These are phyloP conservation scores for Amphimallon solstitiale DNA, from an alignment of 2,888 invertebrate species.

Conservation along the genomic window DNA sequence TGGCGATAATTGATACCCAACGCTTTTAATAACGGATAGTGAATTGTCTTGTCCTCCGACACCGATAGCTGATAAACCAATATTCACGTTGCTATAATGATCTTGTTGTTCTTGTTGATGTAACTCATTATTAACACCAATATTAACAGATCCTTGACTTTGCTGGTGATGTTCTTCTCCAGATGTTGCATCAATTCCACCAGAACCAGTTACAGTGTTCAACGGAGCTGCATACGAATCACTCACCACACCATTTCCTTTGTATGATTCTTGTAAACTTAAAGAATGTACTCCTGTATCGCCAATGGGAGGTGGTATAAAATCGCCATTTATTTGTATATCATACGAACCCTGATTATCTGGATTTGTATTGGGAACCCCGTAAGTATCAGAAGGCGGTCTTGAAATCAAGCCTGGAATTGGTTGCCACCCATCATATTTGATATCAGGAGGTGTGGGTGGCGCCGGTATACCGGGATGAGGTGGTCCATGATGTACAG, in stretches of 20 bases:
- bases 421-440: slow-evolving; percentile 89
- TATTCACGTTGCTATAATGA: slow-evolving; percentile 43
- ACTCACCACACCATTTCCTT: slow-evolving; percentile 52
- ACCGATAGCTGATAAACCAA: slow-evolving; percentile 49
- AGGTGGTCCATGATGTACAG: slow-evolving; percentile 68
- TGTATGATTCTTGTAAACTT: slow-evolving; percentile 33
- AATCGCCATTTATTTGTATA: slow-evolving; percentile 58
- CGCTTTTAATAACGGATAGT: slow-evolving; percentile 61
- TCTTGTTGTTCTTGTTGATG: slow-evolving; percentile 56
- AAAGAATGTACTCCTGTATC: slow-evolving; percentile 39
- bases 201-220: slow-evolving; percentile 61
- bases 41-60: slow-evolving; percentile 48
- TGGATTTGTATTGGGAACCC: slow-evolving; percentile 51
- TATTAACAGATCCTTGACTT: slow-evolving; percentile 41
- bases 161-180: slow-evolving; percentile 54
- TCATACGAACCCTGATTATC: slow-evolving; percentile 56
- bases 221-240: slow-evolving; percentile 68
- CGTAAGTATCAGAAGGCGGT: slow-evolving; percentile 56
- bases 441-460: slow-evolving; percentile 77
- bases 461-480: slow-evolving; percentile 78
- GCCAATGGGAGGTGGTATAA: slow-evolving; percentile 53
- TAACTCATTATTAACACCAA: slow-evolving; percentile 62
- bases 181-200: slow-evolving; percentile 57
- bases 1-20: slow-evolving; percentile 61
- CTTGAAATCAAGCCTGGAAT: slow-evolving; percentile 74